Evolutionary conservation across 2,113 vertebrate species (phyloP), one percentile per base, ranked within the genome.

Genomic region (Grantiella picta): DNA sequence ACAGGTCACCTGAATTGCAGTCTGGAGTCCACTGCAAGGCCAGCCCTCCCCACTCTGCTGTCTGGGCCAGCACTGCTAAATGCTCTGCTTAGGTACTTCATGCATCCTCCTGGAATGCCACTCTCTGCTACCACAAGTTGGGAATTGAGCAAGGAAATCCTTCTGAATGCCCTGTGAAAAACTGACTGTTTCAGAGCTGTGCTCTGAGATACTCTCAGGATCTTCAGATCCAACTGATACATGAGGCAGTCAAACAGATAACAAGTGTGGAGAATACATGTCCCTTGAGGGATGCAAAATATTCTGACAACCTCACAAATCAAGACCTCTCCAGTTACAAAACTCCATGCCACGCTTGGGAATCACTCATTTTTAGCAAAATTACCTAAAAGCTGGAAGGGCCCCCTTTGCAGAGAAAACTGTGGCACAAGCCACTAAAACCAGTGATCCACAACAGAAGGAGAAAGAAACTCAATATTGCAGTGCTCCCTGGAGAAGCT

Each of bases 1-100:
- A 94, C 82, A 92, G 86, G 83, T 96, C 86, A 86, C 49, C 61
- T 68, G 69, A 83, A 90, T 31, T 65, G 79, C 76, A 89, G 76
- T 49, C 52, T 64, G 44, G 52, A 73, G 69, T 52, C 60, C 78
- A 71, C 64, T 33, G 5, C 56, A 90, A 89, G 47, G 72, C 71
- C 86, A 86, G 15, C 56, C 83, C 69, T 91, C 50, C 60, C 60
- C 31, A 28, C 64, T 91, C 69, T 82, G 27, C 86, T 68, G 69
- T 70, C 80, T 56, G 73, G 42, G 52, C 35, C 45, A 90, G 71
- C 0, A 0, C 45, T 70, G 42, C 42, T 76, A 65, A 88, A 61
- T 0, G 0, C 42, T 16, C 21, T 15, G 18, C 59, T 53, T 36
- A 64, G 56, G 24, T 27, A 73, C 23, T 66, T 66, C 0, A 0